These are phyloP conservation scores for Rhopalosiphum padi DNA, from an alignment of 1,140 invertebrate species.

Conservation along the genomic window DNA sequence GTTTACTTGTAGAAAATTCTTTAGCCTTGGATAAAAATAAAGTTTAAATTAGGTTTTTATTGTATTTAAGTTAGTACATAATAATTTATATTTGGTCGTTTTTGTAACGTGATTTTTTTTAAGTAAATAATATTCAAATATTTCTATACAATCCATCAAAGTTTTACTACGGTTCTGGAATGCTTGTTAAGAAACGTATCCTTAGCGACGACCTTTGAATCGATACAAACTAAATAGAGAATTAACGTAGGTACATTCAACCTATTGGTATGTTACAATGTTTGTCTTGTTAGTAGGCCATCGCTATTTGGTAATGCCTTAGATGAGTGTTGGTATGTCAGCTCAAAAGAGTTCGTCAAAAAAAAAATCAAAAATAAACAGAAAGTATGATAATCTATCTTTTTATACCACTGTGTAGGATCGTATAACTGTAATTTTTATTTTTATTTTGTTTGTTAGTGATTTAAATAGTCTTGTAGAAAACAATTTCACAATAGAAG, in stretches of 20 bases:
- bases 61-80: not conserved
- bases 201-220: constrained; percentile 52
- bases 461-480: not conserved
- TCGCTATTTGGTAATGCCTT: not conserved
- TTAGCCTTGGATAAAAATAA: not conserved
- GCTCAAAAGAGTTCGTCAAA: not conserved
- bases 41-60: not conserved
- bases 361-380: not conserved
- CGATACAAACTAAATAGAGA: not conserved
- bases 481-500: not conserved
- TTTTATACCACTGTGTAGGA: no score
- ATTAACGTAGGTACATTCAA: not conserved
- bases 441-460: not conserved
- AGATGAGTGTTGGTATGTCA: not conserved
- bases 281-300: not conserved
- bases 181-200: not conserved
- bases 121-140: not conserved
- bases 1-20: no score
- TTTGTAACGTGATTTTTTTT: not conserved
- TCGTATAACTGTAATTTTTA: not conserved
- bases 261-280: not conserved
- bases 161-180: not conserved
- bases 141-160: not conserved
- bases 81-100: not conserved
- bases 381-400: not conserved